These are phyloP conservation scores for Natator depressus DNA, from an alignment of 2,113 vertebrate species.

Conservation along the genomic window DNA sequence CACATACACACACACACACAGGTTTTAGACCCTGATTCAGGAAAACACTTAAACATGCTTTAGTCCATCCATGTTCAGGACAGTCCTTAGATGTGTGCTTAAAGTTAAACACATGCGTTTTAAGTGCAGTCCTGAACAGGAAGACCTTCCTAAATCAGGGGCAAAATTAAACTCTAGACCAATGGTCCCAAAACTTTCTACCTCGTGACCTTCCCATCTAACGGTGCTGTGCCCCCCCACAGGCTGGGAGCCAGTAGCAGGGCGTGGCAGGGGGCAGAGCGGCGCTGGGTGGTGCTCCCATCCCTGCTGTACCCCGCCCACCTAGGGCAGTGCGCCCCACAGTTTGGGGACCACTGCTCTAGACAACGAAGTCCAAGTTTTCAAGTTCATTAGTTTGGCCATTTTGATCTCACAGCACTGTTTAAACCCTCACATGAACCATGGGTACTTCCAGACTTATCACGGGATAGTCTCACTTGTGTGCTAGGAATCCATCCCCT, in stretches of 20 bases:
- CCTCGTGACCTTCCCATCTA: too few relatives aligned
- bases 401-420: neutral
- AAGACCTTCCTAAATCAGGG: neutral
- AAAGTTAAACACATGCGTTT: too few relatives aligned
- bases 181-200: too few relatives aligned
- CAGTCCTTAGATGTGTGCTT: neutral
- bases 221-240: fast-evolving
- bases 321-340: too few relatives aligned
- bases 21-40: neutral
- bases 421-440: constrained; percentile 10
- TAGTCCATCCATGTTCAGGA: neutral
- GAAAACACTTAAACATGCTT: neutral
- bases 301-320: too few relatives aligned
- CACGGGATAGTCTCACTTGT: neutral
- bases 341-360: neutral
- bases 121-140: neutral
- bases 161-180: neutral
- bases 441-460: neutral
- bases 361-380: neutral
- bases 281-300: too few relatives aligned
- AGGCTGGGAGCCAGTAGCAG: too few relatives aligned
- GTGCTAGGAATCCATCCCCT: neutral
- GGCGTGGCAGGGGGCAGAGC: too few relatives aligned
- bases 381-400: neutral
- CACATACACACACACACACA: too few relatives aligned